These are phyloP conservation scores for Megastigmus dorsalis DNA, from an alignment of 2,888 invertebrate genomes.

Conservation along the genomic window DNA sequence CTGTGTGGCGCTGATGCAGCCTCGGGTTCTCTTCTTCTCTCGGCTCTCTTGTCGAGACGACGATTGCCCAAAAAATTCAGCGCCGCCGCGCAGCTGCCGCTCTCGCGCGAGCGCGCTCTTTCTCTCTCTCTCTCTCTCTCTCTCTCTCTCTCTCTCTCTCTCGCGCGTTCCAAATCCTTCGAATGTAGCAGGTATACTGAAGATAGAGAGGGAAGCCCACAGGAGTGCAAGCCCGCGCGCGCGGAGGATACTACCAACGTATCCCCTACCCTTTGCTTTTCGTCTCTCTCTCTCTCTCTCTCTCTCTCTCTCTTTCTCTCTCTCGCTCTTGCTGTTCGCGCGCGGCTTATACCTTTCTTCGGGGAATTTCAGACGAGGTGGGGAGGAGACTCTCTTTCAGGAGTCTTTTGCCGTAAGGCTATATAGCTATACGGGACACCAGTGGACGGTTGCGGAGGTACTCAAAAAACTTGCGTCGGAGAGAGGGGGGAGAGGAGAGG, in stretches of 20 bases:
- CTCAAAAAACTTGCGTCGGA: slow-evolving; percentile 47
- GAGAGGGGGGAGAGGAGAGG: slow-evolving; percentile 20
- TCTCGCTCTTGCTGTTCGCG: background rate
- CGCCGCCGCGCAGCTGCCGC: too few relatives aligned
- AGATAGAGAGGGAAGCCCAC: slow-evolving; percentile 23
- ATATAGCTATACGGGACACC: too few relatives aligned
- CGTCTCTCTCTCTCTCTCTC: background rate
- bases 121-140: background rate
- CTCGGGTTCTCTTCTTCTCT: background rate
- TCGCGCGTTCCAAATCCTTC: slow-evolving; percentile 34
- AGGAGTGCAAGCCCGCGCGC: slow-evolving; percentile 20
- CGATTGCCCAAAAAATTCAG: too few relatives aligned
- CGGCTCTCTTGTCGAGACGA: too few relatives aligned
- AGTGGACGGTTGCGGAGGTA: background rate
- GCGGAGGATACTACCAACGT: slow-evolving; percentile 20
- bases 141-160: background rate
- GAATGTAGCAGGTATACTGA: slow-evolving; percentile 51
- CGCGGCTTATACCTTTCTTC: slow-evolving; percentile 50
- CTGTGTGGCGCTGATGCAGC: too few relatives aligned
- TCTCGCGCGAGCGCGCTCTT: too few relatives aligned
- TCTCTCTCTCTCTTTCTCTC: background rate
- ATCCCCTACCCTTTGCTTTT: too few relatives aligned
- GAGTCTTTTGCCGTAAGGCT: too few relatives aligned
- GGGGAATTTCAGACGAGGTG: slow-evolving; percentile 34
- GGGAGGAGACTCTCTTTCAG: slow-evolving; percentile 42